Evolutionary conservation across 2,888 invertebrate genomes (phyloP).

Genomic region (Apodemia zela): DNA sequence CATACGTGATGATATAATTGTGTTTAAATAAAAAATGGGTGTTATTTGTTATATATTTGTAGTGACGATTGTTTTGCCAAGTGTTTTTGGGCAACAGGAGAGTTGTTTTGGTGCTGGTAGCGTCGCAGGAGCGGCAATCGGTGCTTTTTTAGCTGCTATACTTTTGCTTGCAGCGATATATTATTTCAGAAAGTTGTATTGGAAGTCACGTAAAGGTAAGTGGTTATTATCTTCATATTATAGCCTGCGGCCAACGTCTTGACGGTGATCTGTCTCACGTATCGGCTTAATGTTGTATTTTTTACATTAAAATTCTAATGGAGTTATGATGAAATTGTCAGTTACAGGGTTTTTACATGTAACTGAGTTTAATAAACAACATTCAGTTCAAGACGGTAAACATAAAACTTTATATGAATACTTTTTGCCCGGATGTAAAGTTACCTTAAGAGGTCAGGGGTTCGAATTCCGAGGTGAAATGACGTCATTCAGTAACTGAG

Average conservation of each 20-base stretch:
- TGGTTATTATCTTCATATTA: slow-evolving; percentile 25
- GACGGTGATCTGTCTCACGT: slow-evolving; percentile 11
- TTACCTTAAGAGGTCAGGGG: neutral
- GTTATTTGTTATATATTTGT: slow-evolving; percentile 62
- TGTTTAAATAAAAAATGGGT: slow-evolving; percentile 58
- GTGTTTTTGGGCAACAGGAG: slow-evolving; percentile 66
- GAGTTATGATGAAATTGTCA: slow-evolving; percentile 2
- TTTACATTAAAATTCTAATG: neutral
- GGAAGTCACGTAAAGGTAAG: slow-evolving; percentile 81
- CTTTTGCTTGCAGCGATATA: slow-evolving; percentile 79
- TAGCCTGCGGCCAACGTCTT: slow-evolving; percentile 8
- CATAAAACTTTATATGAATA: neutral
- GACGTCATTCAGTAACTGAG: neutral
- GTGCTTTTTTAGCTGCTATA: slow-evolving; percentile 84
- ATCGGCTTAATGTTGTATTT: slow-evolving; percentile 4
- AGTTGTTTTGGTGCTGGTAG: slow-evolving; percentile 85
- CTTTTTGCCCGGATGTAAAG: neutral
- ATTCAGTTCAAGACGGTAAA: neutral
- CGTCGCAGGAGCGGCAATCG: slow-evolving; percentile 85
- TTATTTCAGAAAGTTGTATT: slow-evolving; percentile 82
- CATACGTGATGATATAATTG: slow-evolving; percentile 66
- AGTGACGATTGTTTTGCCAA: slow-evolving; percentile 66
- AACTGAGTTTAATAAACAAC: neutral
- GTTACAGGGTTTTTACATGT: neutral
- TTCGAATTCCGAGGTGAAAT: neutral